phyloP scores from a whole-genome alignment of 2,797 vertebrate genomes.

The Huso huso region DNA sequence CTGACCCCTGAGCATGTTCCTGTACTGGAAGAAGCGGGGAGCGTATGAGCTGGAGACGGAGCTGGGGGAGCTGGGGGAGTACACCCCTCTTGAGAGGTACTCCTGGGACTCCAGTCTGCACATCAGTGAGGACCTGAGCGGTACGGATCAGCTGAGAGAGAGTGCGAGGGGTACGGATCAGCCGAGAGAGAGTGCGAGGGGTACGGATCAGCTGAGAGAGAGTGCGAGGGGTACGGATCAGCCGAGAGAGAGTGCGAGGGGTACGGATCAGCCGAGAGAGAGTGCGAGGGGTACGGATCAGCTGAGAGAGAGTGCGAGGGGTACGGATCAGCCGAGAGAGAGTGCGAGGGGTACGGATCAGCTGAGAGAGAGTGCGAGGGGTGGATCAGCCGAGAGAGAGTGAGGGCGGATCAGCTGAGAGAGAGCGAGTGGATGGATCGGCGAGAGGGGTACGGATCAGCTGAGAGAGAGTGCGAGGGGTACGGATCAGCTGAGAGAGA shows the following conservation, averaged over 20 bases:
- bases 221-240: neutral
- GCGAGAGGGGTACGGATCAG: conserved; percentile 68
- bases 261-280: neutral
- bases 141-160: conserved; percentile 57
- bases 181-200: neutral
- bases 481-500: neutral
- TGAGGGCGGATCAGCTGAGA: neutral
- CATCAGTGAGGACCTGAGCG: conserved; percentile 65
- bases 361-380: neutral
- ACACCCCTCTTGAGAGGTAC: conserved; percentile 62
- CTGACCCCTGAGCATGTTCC: conserved; percentile 63
- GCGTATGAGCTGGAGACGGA: conserved; percentile 75
- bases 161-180: neutral
- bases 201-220: conserved; percentile 15
- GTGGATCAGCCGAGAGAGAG: neutral
- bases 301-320: conserved; percentile 10
- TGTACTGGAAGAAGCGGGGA: conserved; percentile 86
- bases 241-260: neutral
- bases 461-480: conserved; percentile 10
- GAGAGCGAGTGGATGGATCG: no score
- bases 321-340: neutral
- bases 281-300: conserved; percentile 14
- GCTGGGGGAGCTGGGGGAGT: conserved; percentile 32
- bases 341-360: neutral
- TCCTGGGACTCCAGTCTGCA: conserved; percentile 82